Base-by-base conservation (phyloP, 2,888 invertebrate species). In the Lithophane ornitopus region DNA sequence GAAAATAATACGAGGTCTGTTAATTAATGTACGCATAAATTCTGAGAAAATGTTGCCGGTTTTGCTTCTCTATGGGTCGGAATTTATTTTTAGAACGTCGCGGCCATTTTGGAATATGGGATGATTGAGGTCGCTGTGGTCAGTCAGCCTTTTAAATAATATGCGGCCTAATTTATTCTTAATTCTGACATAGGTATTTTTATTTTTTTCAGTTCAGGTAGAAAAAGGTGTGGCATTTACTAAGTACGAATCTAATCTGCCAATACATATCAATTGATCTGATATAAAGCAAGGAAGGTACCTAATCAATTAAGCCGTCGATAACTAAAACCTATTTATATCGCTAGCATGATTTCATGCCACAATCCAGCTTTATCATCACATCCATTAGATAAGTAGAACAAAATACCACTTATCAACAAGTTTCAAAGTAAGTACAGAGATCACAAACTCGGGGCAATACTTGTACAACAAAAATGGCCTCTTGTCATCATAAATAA, bases 401-500 rank as follows among this genome's bases (percentile, higher is more conserved):
- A 82, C 70, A 78, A 73, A 74, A 74, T 56, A 61, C 59, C 58
- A 68, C 68, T 77, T 74, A 71, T 73, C 69, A 80, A 74, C 28
- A 56, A 86, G 68, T 76, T 81, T 70, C 76, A 76, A 86, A 85
- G 69, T 76, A 86, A 85, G 69, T 76, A 68, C 59, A 59, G 34
- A 75, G 67, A 79, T 73, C 76, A 80, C 46, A 44, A 69, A 77
- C 72, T 69, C 58, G n/a, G 52, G 44, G 68, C 67, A 58, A 63
- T 52, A 74, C 59, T 84, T 83, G 87, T 58, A 82, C 76, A 88
- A 90, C 89, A 91, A 93, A 91, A 93, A 90, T 86, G 82, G 88
- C 82, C 87, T 88, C 87, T 88, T 91, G 90, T 90, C 88, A 87
- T 84, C 87, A 89, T 92, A 92, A 93, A 92, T 93, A 94, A 92